Conservation (phyloP, 2,888 invertebrate species). For the Andrena minutula region DNA sequence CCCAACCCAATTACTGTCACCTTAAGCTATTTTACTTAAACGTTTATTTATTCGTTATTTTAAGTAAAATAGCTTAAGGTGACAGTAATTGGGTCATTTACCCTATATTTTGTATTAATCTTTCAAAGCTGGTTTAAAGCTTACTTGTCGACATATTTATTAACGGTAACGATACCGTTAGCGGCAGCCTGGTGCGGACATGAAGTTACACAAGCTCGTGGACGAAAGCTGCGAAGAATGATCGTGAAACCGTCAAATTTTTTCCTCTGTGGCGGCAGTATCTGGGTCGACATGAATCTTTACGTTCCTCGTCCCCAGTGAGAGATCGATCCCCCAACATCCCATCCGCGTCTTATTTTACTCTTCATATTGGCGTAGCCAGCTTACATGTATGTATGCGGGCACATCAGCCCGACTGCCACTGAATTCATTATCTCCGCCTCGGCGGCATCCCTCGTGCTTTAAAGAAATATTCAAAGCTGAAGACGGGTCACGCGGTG, state of each 20-base stretch:
- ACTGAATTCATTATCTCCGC: slow-evolving; percentile 30
- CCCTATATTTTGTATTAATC: too few relatives aligned
- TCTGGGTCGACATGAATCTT: slow-evolving; percentile 33
- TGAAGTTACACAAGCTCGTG: neutral
- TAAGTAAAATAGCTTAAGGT: too few relatives aligned
- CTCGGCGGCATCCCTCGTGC: neutral
- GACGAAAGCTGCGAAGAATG: neutral
- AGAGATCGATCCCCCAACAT: slow-evolving; percentile 17
- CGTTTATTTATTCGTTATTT: too few relatives aligned
- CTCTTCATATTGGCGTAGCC: slow-evolving; percentile 31
- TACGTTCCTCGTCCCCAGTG: neutral
- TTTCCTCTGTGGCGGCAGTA: neutral
- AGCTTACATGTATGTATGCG: neutral
- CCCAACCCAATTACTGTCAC: too few relatives aligned
- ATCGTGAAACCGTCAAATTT: slow-evolving; percentile 21
- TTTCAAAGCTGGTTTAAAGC: too few relatives aligned
- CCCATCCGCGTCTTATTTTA: slow-evolving; percentile 34
- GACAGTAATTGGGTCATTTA: too few relatives aligned
- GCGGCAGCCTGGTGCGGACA: too few relatives aligned
- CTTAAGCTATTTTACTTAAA: too few relatives aligned
- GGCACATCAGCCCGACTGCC: slow-evolving; percentile 9
- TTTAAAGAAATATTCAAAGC: slow-evolving; percentile 37
- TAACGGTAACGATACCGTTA: too few relatives aligned
- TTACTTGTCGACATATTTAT: too few relatives aligned
- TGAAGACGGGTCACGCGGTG: slow-evolving; percentile 15